phyloP scores from a whole-genome alignment of 1,140 invertebrate genomes.

The Apis laboriosa region DNA sequence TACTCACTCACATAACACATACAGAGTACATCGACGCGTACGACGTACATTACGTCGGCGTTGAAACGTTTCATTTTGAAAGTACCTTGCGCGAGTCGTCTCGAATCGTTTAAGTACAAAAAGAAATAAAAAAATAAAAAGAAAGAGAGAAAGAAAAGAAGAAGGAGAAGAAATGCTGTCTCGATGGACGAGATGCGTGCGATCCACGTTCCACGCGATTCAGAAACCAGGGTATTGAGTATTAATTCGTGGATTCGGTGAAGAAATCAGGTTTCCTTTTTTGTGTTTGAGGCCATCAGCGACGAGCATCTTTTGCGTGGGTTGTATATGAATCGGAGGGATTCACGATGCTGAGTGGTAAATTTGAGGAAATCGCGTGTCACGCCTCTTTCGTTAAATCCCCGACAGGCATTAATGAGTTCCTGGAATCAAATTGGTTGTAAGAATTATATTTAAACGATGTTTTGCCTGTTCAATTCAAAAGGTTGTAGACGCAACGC shows the following conservation, averaged over 20 bases:
- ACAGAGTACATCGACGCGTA: conserved; percentile 44
- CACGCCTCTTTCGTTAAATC: conserved; percentile 21
- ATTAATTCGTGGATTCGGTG: conserved; percentile 35
- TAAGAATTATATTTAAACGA: conserved; percentile 1
- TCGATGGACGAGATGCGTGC: conserved; percentile 37
- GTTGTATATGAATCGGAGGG: conserved; percentile 17
- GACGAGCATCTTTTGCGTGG: conserved; percentile 15
- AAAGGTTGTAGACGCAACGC: background rate
- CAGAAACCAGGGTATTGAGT: conserved; percentile 42
- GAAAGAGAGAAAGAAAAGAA: background rate
- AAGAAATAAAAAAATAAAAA: background rate
- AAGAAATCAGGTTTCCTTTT: conserved; percentile 32
- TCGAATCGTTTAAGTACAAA: conserved; percentile 64
- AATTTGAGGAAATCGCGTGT: conserved; percentile 34
- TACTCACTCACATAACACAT: conserved; percentile 56
- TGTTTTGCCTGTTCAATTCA: conserved; percentile 5
- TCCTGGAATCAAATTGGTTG: conserved; percentile 37
- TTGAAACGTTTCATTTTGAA: conserved; percentile 56
- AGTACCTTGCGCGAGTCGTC: conserved; percentile 61
- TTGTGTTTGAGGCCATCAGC: conserved; percentile 24
- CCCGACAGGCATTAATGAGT: conserved; percentile 31
- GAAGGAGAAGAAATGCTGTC: conserved; percentile 16
- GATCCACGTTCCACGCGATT: conserved; percentile 48
- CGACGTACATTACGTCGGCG: conserved; percentile 9
- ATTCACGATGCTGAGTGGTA: conserved; percentile 12